phyloP scores from a whole-genome alignment of 2,113 vertebrate species.

The Gnathochromis pfefferi region DNA sequence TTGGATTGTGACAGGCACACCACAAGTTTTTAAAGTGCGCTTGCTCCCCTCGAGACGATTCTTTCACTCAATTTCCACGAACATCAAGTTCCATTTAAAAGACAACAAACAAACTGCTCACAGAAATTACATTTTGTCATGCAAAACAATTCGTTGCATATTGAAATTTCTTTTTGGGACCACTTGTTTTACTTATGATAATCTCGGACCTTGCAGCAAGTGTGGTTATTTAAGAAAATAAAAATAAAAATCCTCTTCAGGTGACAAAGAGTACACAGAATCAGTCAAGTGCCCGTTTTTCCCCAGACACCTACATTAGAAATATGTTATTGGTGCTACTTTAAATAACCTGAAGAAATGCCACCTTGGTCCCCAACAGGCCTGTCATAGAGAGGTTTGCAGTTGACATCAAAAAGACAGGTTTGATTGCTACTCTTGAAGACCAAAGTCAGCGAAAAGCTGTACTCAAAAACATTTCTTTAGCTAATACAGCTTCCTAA shows the following conservation, averaged over 20 bases:
- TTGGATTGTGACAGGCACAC: conserved; percentile 42
- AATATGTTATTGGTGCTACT: conserved; percentile 39
- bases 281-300: conserved; percentile 22
- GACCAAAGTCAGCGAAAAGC: neutral
- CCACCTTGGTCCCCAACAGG: conserved; percentile 1
- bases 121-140: conserved; percentile 31
- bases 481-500: neutral
- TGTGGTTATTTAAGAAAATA: neutral
- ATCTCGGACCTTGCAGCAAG: conserved; percentile 20
- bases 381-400: neutral
- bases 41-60: conserved; percentile 25
- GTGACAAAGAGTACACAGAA: neutral
- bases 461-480: neutral
- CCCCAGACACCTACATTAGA: conserved; percentile 25
- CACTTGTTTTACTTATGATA: conserved; percentile 21
- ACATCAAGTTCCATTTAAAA: conserved; percentile 12
- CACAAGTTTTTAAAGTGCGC: conserved; percentile 64
- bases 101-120: conserved; percentile 1
- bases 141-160: conserved; percentile 54
- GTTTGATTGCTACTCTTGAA: neutral
- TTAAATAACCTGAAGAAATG: conserved; percentile 26
- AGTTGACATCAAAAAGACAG: neutral
- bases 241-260: neutral
- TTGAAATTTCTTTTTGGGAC: conserved; percentile 55
- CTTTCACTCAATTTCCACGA: neutral